phyloP scores from a whole-genome alignment of 2,113 vertebrate species.

The Collichthys lucidus region DNA sequence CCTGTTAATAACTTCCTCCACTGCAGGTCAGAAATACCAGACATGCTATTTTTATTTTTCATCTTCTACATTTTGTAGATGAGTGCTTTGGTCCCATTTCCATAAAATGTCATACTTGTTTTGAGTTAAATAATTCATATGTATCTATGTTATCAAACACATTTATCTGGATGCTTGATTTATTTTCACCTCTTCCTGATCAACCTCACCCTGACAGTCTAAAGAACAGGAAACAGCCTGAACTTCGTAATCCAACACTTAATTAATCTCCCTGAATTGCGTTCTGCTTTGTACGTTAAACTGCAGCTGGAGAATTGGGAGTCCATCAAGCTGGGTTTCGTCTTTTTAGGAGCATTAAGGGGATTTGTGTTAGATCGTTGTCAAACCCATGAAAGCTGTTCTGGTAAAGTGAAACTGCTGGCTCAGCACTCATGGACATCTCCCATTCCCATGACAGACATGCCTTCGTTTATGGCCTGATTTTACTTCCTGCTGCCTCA shows the following conservation, averaged over 20 bases:
- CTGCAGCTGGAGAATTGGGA: slow-evolving; percentile 31
- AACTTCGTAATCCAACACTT: slow-evolving; percentile 11
- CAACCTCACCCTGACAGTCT: background rate
- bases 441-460: slow-evolving; percentile 21
- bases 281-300: slow-evolving; percentile 33
- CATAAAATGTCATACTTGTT: background rate
- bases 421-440: slow-evolving; percentile 39
- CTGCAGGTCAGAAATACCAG: slow-evolving; percentile 66
- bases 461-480: slow-evolving; percentile 18
- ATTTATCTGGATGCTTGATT: background rate
- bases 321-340: slow-evolving; percentile 41
- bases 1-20: slow-evolving; percentile 80
- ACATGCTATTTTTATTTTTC: background rate
- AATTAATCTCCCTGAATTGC: slow-evolving; percentile 14
- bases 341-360: slow-evolving; percentile 58
- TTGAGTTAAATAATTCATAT: background rate
- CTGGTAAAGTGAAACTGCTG: slow-evolving; percentile 60
- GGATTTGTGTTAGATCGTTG: slow-evolving; percentile 39
- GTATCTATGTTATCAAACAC: background rate
- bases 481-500: slow-evolving; percentile 9
- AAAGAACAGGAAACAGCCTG: slow-evolving; percentile 2
- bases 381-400: slow-evolving; percentile 59
- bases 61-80: background rate
- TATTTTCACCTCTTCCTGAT: background rate
- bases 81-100: background rate